These are phyloP conservation scores for Atopsyche davidsoni DNA, from an alignment of 1,140 invertebrate genomes.

Conservation along the genomic window DNA sequence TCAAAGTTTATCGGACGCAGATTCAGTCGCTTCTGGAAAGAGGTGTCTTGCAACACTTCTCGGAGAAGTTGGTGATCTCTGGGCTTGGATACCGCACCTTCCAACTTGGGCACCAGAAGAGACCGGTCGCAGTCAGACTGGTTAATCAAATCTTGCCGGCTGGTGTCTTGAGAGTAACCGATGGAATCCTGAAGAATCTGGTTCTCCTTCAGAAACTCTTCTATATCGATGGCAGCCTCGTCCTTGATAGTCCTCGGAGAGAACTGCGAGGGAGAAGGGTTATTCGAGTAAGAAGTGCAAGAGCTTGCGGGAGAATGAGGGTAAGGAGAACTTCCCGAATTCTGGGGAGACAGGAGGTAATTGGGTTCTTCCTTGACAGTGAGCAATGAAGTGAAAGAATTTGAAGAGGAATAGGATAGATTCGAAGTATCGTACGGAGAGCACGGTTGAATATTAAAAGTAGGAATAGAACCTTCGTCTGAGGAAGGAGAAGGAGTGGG, in stretches of 20 bases:
- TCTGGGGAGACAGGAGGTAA: constrained; percentile 49
- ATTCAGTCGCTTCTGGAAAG: constrained; percentile 76
- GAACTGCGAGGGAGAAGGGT: constrained; percentile 44
- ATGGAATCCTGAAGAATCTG: constrained; percentile 46
- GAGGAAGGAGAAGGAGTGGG: constrained; percentile 46
- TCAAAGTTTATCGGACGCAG: constrained; percentile 65
- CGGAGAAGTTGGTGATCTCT: constrained; percentile 71
- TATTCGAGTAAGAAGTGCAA: constrained; percentile 45
- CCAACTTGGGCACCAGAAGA: constrained; percentile 37
- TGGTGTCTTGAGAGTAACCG: constrained; percentile 13
- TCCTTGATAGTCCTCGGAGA: constrained; percentile 49
- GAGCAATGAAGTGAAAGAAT: constrained; percentile 34
- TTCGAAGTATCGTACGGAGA: constrained; percentile 35
- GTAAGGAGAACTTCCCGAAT: constrained; percentile 49
- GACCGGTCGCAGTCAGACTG: constrained; percentile 29
- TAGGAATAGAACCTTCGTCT: constrained; percentile 47
- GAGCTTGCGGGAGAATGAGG: constrained; percentile 57
- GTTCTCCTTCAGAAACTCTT: constrained; percentile 48
- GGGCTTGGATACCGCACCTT: constrained; percentile 42
- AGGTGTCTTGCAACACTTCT: constrained; percentile 73
- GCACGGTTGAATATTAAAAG: constrained; percentile 43
- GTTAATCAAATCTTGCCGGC: constrained; percentile 32
- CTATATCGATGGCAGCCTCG: constrained; percentile 49
- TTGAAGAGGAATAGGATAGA: constrained; percentile 36
- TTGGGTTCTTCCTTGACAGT: constrained; percentile 46